phyloP scores from a whole-genome alignment of 2,888 invertebrate species.

The Drosophila mayaguana region DNA sequence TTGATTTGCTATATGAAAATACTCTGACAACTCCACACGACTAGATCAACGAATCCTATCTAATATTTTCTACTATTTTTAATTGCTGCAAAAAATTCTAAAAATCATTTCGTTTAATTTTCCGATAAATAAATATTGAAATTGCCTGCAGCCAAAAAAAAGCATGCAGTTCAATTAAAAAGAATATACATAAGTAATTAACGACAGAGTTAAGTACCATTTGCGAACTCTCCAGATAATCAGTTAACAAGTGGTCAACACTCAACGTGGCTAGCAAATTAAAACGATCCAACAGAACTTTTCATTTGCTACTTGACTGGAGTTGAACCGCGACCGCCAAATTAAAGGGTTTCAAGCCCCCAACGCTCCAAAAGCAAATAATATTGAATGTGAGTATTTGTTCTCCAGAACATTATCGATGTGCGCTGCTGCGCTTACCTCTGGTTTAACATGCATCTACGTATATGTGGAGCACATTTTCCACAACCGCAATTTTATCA shows the following conservation, averaged over 20 bases:
- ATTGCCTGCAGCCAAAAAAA: background rate
- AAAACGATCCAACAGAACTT: slow-evolving; percentile 8
- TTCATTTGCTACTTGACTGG: slow-evolving; percentile 3
- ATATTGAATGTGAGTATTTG: slow-evolving; percentile 13
- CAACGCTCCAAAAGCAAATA: background rate
- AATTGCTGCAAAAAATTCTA: background rate
- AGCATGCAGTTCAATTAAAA: slow-evolving; percentile 8
- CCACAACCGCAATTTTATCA: slow-evolving; percentile 47
- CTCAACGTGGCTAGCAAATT: slow-evolving; percentile 22
- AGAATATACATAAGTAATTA: slow-evolving; percentile 26
- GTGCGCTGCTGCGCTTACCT: background rate
- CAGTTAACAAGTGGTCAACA: slow-evolving; percentile 7
- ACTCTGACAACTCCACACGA: too few relatives aligned
- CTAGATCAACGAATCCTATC: too few relatives aligned
- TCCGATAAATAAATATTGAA: background rate
- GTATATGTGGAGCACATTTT: slow-evolving; percentile 21
- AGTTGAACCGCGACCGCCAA: background rate
- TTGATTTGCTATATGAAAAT: too few relatives aligned
- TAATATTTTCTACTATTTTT: background rate
- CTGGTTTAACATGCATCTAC: background rate
- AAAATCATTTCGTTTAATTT: background rate
- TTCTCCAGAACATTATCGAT: background rate
- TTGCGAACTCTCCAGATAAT: slow-evolving; percentile 1
- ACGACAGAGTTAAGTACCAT: slow-evolving; percentile 13
- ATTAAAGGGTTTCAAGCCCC: background rate